Base-by-base conservation (phyloP, 2,797 vertebrate genomes). In the Scleropages formosus region DNA sequence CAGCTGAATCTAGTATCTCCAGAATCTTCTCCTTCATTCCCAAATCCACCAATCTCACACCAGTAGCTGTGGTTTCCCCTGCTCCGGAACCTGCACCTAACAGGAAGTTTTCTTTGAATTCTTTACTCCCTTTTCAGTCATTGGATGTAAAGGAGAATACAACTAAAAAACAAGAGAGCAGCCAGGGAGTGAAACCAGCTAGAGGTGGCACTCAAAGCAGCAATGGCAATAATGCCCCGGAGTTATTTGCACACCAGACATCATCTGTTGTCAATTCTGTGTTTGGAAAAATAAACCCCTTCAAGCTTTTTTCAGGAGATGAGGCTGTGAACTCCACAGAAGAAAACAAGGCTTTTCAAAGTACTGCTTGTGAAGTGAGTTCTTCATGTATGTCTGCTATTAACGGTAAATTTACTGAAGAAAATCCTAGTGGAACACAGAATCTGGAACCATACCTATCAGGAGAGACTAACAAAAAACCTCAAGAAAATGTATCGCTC, bases 241-340 rank as follows among this genome's bases (percentile, higher is more conserved):
- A 83, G 75, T 49, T 86, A 39, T 60, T 84, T 62, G 2, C 74
- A 74, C 88, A 87, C 79, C 93, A 85, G 80, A 74, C 92, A 9
- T 78, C 87, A 71, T 94, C 93, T 0, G 87, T 95, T 68, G 87
- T 96, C 77, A 94, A 94, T 79, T 95, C 95, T 10, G 87, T 97
- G 85, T 85, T 97, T 15, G 94, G 90, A 80, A 91, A 90, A 75
- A 85, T 98, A 65, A 96, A 93, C 85, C 93, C 95, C 77, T 84
- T 97, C 78, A 96, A 94, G 75, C 87, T 96, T 49, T 96, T 97
- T 85, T 92, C 89, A 4, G 95, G 88, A 78, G 83, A 90, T 77
- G 89, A 90, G 22, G 78, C 87, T 24, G 85, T 88, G 18, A 88
- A 90, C 74, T 80, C 85, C 22, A 74, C 74, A 72, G 87, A 87